Conservation (phyloP, 2,113 vertebrate species). For the Ctenomys sociabilis region DNA sequence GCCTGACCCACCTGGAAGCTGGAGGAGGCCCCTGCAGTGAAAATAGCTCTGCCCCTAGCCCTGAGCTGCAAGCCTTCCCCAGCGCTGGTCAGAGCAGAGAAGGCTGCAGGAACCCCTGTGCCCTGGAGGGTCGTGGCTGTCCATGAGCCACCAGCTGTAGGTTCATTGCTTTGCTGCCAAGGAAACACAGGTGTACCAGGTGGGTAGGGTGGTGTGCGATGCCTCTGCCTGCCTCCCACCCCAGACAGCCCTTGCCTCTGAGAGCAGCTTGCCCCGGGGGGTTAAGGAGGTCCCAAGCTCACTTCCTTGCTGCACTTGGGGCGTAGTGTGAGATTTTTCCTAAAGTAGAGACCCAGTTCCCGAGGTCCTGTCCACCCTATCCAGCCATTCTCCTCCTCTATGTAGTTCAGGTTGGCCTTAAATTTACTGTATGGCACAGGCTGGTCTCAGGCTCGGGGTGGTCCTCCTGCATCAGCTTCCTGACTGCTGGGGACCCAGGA, state of each 20-base stretch:
- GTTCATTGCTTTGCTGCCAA: slow-evolving; percentile 13
- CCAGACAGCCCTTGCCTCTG: background rate
- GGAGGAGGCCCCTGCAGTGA: background rate
- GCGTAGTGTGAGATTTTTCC: background rate
- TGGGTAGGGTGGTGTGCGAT: background rate
- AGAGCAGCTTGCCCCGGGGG: background rate
- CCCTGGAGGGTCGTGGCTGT: background rate
- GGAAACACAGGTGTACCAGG: background rate
- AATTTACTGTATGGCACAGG: background rate
- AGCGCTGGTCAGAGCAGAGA: background rate
- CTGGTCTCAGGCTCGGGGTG: background rate
- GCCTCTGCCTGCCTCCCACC: background rate
- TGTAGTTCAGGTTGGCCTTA: background rate
- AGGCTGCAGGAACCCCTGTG: background rate
- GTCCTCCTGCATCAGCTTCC: background rate
- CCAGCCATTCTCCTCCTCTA: background rate
- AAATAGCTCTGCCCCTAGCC: background rate
- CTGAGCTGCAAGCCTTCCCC: background rate
- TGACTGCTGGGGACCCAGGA: background rate
- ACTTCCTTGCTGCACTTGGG: background rate
- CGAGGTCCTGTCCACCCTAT: background rate
- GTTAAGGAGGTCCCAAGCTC: background rate
- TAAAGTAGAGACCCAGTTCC: background rate
- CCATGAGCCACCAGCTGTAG: background rate
- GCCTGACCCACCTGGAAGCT: background rate